Conservation (phyloP, 2,113 vertebrate genomes). For the Myanophis thanlyinensis region DNA sequence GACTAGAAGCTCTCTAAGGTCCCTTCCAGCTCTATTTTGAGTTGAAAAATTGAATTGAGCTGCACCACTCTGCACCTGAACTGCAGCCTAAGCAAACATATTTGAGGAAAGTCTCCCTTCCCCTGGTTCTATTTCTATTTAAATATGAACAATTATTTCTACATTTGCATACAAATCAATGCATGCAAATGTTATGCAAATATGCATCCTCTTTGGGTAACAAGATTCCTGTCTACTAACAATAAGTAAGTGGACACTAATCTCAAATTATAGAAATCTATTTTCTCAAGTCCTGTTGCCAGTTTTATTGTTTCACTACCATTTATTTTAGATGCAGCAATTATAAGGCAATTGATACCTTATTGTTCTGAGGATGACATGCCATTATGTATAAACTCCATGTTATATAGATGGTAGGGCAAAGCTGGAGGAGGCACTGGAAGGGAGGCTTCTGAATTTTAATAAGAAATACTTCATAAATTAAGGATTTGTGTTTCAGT, state of each 20-base stretch:
- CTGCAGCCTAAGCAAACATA: background rate
- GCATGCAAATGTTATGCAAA: background rate
- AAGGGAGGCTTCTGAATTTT: background rate
- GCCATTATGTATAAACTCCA: background rate
- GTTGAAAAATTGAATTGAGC: background rate
- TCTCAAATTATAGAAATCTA: background rate
- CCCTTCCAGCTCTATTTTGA: background rate
- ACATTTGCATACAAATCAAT: background rate
- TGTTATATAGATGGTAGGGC: background rate
- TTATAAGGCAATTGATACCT: background rate
- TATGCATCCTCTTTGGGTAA: background rate
- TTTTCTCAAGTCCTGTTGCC: background rate
- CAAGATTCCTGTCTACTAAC: background rate
- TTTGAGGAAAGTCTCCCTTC: background rate
- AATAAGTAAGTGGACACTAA: background rate
- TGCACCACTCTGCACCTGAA: background rate
- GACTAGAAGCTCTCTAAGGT: background rate
- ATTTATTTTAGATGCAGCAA: background rate
- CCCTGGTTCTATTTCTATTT: background rate
- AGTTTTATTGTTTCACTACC: background rate
- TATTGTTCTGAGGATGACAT: background rate
- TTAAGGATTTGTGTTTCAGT: background rate
- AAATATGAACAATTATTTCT: background rate
- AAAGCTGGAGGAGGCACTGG: background rate
- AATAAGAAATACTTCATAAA: background rate